Evolutionary conservation across 2,113 vertebrate genomes (phyloP).

Genomic region (Mionectes macconnelli): DNA sequence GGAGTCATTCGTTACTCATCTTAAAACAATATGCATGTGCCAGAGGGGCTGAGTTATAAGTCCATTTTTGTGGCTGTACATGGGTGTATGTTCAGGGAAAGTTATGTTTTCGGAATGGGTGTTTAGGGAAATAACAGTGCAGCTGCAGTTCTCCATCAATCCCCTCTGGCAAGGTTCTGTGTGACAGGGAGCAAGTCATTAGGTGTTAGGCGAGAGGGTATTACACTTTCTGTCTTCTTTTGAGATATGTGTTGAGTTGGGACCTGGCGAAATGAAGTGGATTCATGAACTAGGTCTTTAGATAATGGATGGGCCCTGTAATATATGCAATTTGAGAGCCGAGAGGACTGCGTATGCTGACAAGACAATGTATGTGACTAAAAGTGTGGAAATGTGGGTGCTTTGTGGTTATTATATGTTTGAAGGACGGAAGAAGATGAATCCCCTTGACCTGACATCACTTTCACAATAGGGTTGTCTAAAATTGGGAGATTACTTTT

Average conservation of each 20-base stretch:
- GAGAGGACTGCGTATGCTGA: neutral
- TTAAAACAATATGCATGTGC: slow-evolving; percentile 46
- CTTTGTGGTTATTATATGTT: slow-evolving; percentile 58
- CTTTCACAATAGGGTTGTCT: slow-evolving; percentile 30
- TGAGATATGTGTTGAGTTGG: slow-evolving; percentile 44
- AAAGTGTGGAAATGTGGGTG: slow-evolving; percentile 44
- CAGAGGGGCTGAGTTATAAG: slow-evolving; percentile 55
- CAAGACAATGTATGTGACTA: slow-evolving; percentile 54
- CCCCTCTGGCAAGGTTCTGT: slow-evolving; percentile 42
- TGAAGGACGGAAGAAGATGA: slow-evolving; percentile 55
- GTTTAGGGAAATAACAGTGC: slow-evolving; percentile 49
- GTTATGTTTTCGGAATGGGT: slow-evolving; percentile 51
- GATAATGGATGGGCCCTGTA: slow-evolving; percentile 56
- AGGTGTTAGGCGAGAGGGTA: slow-evolving; percentile 42
- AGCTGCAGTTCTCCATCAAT: slow-evolving; percentile 55
- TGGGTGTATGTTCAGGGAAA: slow-evolving; percentile 25
- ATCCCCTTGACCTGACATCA: slow-evolving; percentile 43
- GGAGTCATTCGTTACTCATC: slow-evolving; percentile 13
- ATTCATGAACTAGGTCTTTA: neutral
- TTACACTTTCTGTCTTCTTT: slow-evolving; percentile 54
- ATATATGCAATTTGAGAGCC: slow-evolving; percentile 38
- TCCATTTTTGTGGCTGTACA: slow-evolving; percentile 29
- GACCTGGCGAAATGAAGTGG: slow-evolving; percentile 49
- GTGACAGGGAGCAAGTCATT: slow-evolving; percentile 57
- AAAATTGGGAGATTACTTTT: slow-evolving; percentile 43